Conservation (phyloP, 1,140 invertebrate species). For the Triops longicaudatus region DNA sequence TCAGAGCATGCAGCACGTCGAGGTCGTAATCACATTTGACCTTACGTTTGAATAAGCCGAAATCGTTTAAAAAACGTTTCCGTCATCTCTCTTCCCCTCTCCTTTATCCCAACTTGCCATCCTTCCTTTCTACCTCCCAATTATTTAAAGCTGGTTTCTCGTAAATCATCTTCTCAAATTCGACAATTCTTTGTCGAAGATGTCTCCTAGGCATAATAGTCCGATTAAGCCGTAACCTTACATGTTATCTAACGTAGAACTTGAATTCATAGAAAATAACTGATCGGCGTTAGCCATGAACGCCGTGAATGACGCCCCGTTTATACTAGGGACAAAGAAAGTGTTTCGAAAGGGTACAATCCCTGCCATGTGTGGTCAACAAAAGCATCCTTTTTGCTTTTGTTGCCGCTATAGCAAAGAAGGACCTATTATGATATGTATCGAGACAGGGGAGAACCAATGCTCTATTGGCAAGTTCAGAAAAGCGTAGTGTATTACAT, state of each 20-base stretch:
- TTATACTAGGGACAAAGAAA: not conserved
- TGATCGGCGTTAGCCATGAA: not conserved
- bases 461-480: not conserved
- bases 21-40: slow-evolving; percentile 15
- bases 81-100: not conserved
- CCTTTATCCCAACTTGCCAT: not conserved
- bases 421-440: not conserved
- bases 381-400: not conserved
- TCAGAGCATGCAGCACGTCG: not conserved
- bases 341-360: not conserved
- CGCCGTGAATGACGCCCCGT: not conserved
- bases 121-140: not conserved
- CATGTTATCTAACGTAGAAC: not conserved
- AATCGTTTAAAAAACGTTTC: slow-evolving; percentile 8
- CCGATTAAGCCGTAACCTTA: not conserved
- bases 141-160: not conserved
- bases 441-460: not conserved
- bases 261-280: not conserved
- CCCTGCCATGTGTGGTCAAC: slow-evolving; percentile 13
- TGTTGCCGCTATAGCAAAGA: not conserved
- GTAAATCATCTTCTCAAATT: not conserved
- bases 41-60: slow-evolving; percentile 15
- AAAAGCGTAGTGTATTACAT: not conserved
- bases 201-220: not conserved
- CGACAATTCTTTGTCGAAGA: not conserved